Conservation (phyloP, 2,113 vertebrate species). For the Fregetta grallaria region DNA sequence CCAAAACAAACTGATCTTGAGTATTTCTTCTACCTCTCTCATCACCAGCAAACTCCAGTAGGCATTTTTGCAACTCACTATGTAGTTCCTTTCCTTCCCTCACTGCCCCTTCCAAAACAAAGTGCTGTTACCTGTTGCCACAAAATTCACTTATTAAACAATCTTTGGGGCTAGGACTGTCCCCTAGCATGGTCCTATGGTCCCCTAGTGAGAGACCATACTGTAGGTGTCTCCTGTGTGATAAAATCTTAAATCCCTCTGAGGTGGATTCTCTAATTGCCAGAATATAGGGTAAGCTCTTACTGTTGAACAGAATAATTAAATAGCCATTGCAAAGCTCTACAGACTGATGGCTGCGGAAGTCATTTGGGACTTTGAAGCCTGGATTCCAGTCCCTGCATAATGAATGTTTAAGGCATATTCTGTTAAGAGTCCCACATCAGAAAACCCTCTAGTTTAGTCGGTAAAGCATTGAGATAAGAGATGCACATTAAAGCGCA, state of each 20-base stretch:
- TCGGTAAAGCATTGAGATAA: neutral
- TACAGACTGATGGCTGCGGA: neutral
- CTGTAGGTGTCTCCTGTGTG: neutral
- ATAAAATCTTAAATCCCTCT: neutral
- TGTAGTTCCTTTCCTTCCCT: neutral
- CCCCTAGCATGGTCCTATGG: neutral
- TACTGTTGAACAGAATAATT: conserved; percentile 17
- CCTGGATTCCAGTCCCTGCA: neutral
- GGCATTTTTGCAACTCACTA: neutral
- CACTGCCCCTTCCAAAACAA: neutral
- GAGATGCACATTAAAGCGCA: neutral
- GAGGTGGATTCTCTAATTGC: neutral
- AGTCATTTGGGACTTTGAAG: neutral
- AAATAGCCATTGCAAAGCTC: neutral
- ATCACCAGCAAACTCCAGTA: neutral
- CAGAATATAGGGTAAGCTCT: neutral
- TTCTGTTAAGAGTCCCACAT: neutral
- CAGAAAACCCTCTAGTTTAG: neutral
- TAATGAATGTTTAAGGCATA: conserved; percentile 8
- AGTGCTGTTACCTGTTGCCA: neutral
- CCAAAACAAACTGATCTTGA: neutral
- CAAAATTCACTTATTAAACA: neutral
- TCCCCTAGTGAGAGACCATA: neutral
- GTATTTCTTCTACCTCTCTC: neutral
- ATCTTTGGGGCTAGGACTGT: neutral